Conservation (phyloP, 2,113 vertebrate species). For the Andinoacara biseriatus region DNA sequence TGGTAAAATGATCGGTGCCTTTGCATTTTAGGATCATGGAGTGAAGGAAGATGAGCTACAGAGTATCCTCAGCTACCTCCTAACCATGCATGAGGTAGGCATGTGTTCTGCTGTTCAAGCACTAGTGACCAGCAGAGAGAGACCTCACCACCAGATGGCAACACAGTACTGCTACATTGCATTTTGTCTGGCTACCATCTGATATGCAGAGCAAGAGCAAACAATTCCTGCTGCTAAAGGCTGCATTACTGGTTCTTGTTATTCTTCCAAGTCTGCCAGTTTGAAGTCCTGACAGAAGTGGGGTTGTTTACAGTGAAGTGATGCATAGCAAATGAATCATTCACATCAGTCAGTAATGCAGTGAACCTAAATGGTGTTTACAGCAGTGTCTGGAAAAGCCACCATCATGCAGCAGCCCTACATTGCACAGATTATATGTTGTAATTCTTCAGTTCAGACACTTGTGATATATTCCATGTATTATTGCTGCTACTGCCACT, state of each 20-base stretch:
- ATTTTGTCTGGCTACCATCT: background rate
- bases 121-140: background rate
- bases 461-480: constrained; percentile 16
- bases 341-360: constrained; percentile 41
- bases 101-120: background rate
- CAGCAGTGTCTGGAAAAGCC: constrained; percentile 18
- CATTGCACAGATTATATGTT: constrained; percentile 18
- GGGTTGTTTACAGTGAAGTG: constrained; percentile 57
- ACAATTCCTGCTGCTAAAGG: constrained; percentile 1
- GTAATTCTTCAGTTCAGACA: constrained; percentile 13
- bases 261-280: constrained; percentile 49
- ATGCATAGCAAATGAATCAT: constrained; percentile 53
- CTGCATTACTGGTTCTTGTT: constrained; percentile 45
- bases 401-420: constrained; percentile 24
- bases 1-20: background rate
- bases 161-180: constrained; percentile 15
- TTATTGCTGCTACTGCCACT: constrained; percentile 2
- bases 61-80: constrained; percentile 96
- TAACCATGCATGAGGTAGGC: constrained; percentile 97
- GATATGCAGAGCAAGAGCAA: constrained; percentile 5
- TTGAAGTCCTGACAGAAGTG: constrained; percentile 41
- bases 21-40: constrained; percentile 88
- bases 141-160: constrained; percentile 77
- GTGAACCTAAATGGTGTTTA: constrained; percentile 34
- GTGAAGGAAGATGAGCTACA: constrained; percentile 98